Evolutionary conservation across 2,888 invertebrate species (phyloP).

Genomic region (Incurvaria masculella): DNA sequence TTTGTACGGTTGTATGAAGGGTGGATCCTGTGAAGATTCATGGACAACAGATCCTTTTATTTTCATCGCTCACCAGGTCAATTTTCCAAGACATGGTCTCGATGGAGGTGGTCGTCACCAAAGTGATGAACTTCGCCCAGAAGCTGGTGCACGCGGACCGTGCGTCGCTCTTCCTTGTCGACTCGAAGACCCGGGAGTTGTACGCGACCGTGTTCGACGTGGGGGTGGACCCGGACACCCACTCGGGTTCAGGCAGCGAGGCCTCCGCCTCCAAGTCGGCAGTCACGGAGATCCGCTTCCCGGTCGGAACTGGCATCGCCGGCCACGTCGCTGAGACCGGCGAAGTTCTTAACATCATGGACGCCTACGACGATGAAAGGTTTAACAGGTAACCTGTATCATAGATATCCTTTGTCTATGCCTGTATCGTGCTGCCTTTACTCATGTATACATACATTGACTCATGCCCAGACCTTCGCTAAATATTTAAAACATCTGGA

Average conservation of each 20-base stretch:
- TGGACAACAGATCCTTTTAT: constrained; percentile 5
- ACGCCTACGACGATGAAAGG: constrained; percentile 74
- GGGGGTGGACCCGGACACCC: constrained; percentile 33
- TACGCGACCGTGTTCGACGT: constrained; percentile 82
- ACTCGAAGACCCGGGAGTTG: constrained; percentile 67
- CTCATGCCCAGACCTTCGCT: too few relatives aligned
- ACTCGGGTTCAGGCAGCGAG: constrained; percentile 18
- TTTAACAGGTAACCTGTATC: constrained; percentile 69
- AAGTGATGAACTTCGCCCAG: constrained; percentile 82
- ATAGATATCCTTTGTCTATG: too few relatives aligned
- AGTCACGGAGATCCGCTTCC: constrained; percentile 63
- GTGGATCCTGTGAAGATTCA: background rate
- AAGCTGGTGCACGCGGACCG: constrained; percentile 78
- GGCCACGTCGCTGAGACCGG: constrained; percentile 80
- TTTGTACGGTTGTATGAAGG: background rate
- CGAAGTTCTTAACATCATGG: constrained; percentile 74
- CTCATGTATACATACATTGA: too few relatives aligned
- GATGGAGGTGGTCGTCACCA: constrained; percentile 76
- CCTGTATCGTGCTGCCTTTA: too few relatives aligned
- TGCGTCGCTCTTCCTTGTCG: constrained; percentile 79
- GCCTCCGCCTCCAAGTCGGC: constrained; percentile 27
- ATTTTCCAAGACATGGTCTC: constrained; percentile 88
- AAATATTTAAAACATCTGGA: too few relatives aligned
- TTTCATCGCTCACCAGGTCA: constrained; percentile 55
- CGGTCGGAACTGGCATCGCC: constrained; percentile 75